Percentiles rank a stretch among this genome's conserved stretches.
Evolutionary conservation across 2,113 vertebrate species (phyloP).

Genomic region (Oreochromis aureus): DNA sequence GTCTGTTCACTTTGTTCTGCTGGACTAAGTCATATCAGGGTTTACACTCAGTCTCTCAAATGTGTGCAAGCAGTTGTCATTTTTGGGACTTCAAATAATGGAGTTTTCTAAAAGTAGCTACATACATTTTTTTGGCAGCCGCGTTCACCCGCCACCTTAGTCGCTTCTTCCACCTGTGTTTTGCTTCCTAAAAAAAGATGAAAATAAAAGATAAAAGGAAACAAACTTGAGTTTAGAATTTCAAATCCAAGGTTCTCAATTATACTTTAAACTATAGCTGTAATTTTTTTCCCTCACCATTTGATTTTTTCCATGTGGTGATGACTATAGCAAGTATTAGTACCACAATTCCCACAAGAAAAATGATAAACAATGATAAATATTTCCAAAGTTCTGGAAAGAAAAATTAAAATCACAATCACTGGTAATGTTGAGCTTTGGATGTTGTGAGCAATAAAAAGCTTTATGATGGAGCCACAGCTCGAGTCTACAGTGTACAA

Average conservation of each 20-base stretch:
- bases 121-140: not conserved
- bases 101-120: not conserved
- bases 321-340: not conserved
- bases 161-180: not conserved
- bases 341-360: not conserved
- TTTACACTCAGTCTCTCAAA: too few relatives aligned
- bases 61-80: too few relatives aligned
- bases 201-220: not conserved
- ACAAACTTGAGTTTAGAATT: too few relatives aligned
- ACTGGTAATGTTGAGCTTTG: not conserved
- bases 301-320: not conserved
- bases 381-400: accelerated
- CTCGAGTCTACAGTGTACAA: not conserved
- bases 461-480: not conserved
- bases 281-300: accelerated
- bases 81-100: too few relatives aligned
- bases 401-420: not conserved
- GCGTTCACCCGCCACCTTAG: not conserved
- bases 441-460: not conserved
- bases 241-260: too few relatives aligned
- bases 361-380: not conserved
- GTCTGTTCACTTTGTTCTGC: too few relatives aligned
- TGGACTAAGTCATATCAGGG: too few relatives aligned
- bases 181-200: not conserved
- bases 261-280: not conserved